Base-by-base conservation (phyloP, 2,888 invertebrate genomes). In the Xylota segnis region DNA sequence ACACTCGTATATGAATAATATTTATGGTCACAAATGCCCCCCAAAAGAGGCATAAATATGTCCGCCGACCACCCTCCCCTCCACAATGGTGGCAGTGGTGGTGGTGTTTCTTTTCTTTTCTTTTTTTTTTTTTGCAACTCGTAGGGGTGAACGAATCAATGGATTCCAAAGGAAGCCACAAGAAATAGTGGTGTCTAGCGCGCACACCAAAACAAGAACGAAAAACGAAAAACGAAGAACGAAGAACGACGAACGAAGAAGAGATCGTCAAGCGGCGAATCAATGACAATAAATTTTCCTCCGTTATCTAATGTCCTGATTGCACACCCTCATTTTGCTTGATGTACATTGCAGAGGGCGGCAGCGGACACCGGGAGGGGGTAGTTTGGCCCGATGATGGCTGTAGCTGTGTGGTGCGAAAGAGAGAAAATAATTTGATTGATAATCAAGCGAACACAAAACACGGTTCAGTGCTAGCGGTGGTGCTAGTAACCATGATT, bases 271-370 rank as follows among this genome's bases (percentile, higher is more conserved):
- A 82, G 77, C 84, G 65, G 82, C 76, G 82, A 86, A 86, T 86
- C 86, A 86, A 86, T 86, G 82, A 86, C 86, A 86, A 86, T 86
- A 86, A 86, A 86, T 86, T 86, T 86, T 82, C 76, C 61, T 82
- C 72, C 61, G 86, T 86, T 86, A 86, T 86, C 86, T 86, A 77
- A 86, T 86, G 86, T 86, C 86, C 86, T 86, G 86, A 86, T 86
- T 86, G 86, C 86, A 86, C 86, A 86, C 86, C 86, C 86, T 86
- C 86, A 86, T 86, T 86, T 86, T 71, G 82, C 68, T 86, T 82
- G 86, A 86, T 86, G 86, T 86, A 86, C 82, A 82, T 43, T 83
- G 59, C 52, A 10, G 10, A 34, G 59, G 43, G 50, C 34, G 23
- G 23, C 23, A 23, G 23, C 23, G 47, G 52, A n/a, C 14, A 58